A percentile compares a stretch with the other conserved stretches of the same genome.
phyloP scores from a whole-genome alignment of 2,113 vertebrate genomes.

The Poecilia latipinna region DNA sequence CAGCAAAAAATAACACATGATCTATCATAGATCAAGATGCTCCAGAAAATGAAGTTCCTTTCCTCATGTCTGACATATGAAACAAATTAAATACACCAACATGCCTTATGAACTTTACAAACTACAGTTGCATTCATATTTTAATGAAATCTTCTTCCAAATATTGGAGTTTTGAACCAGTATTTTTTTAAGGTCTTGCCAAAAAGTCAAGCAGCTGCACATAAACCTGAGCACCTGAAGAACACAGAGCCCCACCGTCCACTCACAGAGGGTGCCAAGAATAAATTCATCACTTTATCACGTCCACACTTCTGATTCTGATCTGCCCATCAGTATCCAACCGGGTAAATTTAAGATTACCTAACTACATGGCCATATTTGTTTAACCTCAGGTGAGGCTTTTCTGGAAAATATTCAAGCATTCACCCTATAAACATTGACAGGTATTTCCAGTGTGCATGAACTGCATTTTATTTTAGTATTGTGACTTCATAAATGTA shows the following conservation, averaged over 20 bases:
- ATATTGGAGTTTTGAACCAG: too few relatives aligned
- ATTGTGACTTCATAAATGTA: not conserved
- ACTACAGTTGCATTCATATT: not conserved
- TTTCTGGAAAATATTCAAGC: not conserved
- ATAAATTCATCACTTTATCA: not conserved
- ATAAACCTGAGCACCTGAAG: not conserved
- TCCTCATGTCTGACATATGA: too few relatives aligned
- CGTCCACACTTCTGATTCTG: not conserved
- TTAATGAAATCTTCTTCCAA: not conserved
- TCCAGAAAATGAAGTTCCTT: too few relatives aligned
- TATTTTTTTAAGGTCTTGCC: too few relatives aligned
- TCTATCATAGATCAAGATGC: too few relatives aligned
- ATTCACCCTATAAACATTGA: not conserved
- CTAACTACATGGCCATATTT: not conserved
- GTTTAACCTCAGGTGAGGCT: too few relatives aligned
- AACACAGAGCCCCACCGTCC: not conserved
- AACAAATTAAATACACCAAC: too few relatives aligned
- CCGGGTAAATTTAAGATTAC: not conserved
- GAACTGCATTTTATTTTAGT: not conserved
- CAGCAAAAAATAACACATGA: too few relatives aligned
- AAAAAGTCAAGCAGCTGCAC: not conserved
- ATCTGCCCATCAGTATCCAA: not conserved
- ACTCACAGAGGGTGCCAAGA: not conserved
- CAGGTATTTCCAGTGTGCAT: not conserved
- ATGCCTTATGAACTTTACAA: not conserved